Evolutionary conservation across 2,797 vertebrate genomes (phyloP).

Genomic region (Malacoctenus gilli): DNA sequence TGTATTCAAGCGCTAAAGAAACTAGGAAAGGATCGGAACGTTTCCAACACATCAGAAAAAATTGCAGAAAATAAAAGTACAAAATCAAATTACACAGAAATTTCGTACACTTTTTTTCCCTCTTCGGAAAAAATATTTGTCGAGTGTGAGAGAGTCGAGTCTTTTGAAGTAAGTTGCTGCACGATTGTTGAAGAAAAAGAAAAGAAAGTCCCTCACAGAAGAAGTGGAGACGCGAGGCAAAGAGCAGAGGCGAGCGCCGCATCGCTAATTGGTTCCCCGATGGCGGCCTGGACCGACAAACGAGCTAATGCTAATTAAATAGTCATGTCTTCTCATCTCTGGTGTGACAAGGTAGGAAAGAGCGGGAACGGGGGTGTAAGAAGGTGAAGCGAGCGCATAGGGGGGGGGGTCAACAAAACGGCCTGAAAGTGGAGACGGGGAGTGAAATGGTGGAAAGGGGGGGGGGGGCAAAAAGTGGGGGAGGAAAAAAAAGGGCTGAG

Average conservation of each 20-base stretch:
- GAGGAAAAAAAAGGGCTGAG: conserved; percentile 44
- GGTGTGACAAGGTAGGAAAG: conserved; percentile 37
- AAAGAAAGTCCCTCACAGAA: not conserved
- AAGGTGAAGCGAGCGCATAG: conserved; percentile 9
- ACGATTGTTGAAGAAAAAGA: not conserved
- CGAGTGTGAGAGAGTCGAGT: too few relatives aligned
- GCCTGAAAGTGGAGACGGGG: conserved; percentile 19
- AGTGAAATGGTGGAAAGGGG: not conserved
- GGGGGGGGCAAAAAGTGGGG: not conserved
- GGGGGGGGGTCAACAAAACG: conserved; percentile 5
- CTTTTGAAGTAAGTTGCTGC: conserved; percentile 10
- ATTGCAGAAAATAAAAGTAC: too few relatives aligned
- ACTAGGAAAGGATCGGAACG: too few relatives aligned
- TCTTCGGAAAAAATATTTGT: too few relatives aligned
- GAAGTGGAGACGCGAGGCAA: conserved; percentile 1
- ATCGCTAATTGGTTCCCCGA: conserved; percentile 46
- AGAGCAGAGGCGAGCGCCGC: conserved; percentile 28
- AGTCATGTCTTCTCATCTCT: conserved; percentile 61
- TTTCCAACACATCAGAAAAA: too few relatives aligned
- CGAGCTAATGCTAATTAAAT: conserved; percentile 67
- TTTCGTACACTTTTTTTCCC: too few relatives aligned
- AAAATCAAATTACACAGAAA: too few relatives aligned
- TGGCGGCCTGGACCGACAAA: conserved; percentile 37
- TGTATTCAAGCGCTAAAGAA: too few relatives aligned
- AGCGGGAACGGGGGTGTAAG: conserved; percentile 15